phyloP scores from a whole-genome alignment of 2,888 invertebrate genomes.

The Gortyna flavago region DNA sequence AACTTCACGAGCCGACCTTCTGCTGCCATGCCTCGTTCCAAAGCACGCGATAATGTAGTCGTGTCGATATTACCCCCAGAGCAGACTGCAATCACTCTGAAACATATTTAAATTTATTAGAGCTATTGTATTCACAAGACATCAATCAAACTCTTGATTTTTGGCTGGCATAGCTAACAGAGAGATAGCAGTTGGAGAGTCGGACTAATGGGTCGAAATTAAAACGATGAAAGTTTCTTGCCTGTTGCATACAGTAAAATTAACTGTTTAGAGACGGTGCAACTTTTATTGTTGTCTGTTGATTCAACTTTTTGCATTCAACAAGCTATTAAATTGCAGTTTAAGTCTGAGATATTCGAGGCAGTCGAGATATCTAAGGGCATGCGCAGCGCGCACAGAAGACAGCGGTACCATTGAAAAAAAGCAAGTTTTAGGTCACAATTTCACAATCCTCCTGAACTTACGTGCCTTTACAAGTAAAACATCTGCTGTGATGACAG shows the following conservation, averaged over 20 bases:
- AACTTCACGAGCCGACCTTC: constrained; percentile 93
- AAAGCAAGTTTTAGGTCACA: background rate
- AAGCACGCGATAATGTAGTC: constrained; percentile 95
- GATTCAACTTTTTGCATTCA: background rate
- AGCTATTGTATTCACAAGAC: background rate
- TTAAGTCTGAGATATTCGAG: background rate
- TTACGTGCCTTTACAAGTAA: background rate
- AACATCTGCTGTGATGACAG: background rate
- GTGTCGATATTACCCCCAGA: constrained; percentile 98
- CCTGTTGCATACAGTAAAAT: background rate
- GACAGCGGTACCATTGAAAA: background rate
- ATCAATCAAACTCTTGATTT: background rate
- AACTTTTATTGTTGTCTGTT: background rate
- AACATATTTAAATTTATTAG: background rate
- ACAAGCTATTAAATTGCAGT: background rate
- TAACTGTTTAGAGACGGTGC: constrained; percentile 6
- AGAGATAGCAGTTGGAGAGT: background rate
- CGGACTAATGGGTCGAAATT: background rate
- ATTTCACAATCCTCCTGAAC: background rate
- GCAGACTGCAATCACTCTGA: constrained; percentile 94
- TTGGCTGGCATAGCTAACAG: background rate
- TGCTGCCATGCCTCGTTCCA: constrained; percentile 97
- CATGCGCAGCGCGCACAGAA: background rate
- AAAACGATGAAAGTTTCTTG: background rate
- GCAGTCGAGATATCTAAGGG: too few relatives aligned